Evolutionary conservation across 2,888 invertebrate genomes (phyloP), one percentile per base, ranked within the genome.

Genomic region (Tipula lateralis): DNA sequence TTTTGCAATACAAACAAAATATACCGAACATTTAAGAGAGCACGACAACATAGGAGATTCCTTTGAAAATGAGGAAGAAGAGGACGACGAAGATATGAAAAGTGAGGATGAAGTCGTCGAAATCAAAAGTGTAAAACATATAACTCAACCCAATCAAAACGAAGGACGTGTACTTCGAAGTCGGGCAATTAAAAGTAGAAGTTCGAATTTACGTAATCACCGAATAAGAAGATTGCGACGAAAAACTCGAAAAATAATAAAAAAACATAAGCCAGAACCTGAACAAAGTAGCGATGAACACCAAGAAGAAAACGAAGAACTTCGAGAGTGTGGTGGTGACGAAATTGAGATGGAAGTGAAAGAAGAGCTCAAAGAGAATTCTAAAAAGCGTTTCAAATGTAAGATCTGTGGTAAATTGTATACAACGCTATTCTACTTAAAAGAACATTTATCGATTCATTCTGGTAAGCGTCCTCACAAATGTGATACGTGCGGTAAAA

Each of bases 1-100:
- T 82, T 82, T 30, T 82, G 82, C 82, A n/a, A 82, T 82, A 30
- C 82, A 82, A 32, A 30, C 30, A 6, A 82, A 82, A 2, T 82
- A 82, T 30, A 1, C 32, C 4, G 32, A 29, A 82, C 82, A 82
- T 82, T 29, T 82, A 30, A 82, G 30, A 82, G n/a, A 1, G 1
- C 82, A 82, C 16, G 32, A 16, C 16, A 13, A 4, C 5, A 13
- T 6, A 50, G 16, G 7, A 7, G 66, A 66, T 9, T 9, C 24
- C 1, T 24, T 24, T 24, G 24, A 66, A 24, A 6, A 66, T 12
- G 66, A 7, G 16, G 82, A n/a, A 7, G 3, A 24, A 30, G 16
- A 82, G n/a, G 13, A 30, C n/a, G 82, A 82, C 13, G 30, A 16
- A n/a, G 30, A 13, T 30, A 1, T 66, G 24, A 19, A 44, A 44